A percentile compares a stretch with the other conserved stretches of the same genome.
phyloP scores from a whole-genome alignment of 2,888 invertebrate species.

The Anaspis maculata region DNA sequence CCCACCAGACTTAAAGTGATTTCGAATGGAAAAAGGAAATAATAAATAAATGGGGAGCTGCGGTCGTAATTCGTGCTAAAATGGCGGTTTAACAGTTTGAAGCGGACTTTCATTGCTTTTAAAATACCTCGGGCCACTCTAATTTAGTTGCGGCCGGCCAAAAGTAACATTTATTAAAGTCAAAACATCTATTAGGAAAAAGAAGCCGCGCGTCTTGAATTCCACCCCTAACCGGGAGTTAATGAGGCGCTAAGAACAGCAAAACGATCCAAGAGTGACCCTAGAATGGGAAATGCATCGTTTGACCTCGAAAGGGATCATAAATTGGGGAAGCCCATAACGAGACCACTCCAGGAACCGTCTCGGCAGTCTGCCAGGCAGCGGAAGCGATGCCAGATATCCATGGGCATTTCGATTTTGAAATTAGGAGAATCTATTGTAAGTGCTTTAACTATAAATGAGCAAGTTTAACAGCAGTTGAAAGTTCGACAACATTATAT shows the following conservation, averaged over 20 bases:
- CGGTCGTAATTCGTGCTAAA: constrained; percentile 7
- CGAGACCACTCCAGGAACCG: constrained; percentile 25
- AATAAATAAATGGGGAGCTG: too few relatives aligned
- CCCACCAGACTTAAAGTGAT: too few relatives aligned
- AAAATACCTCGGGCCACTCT: constrained; percentile 16
- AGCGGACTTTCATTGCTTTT: constrained; percentile 11
- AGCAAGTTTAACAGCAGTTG: constrained; percentile 17
- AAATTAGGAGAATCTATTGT: constrained; percentile 18
- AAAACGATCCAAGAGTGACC: constrained; percentile 19
- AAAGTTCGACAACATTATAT: constrained; percentile 16
- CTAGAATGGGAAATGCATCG: constrained; percentile 22
- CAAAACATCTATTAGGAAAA: constrained; percentile 17
- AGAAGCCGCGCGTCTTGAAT: constrained; percentile 17
- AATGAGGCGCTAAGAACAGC: constrained; percentile 29
- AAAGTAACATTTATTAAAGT: constrained; percentile 21
- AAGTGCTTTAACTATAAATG: constrained; percentile 16
- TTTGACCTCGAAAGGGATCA: constrained; percentile 28
- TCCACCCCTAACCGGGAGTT: constrained; percentile 22
- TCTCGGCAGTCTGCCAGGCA: constrained; percentile 23
- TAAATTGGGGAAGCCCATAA: constrained; percentile 29
- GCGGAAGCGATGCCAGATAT: constrained; percentile 14
- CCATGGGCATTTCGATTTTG: constrained; percentile 18
- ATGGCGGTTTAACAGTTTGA: constrained; percentile 8
- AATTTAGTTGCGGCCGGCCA: constrained; percentile 16
- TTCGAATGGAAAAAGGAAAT: too few relatives aligned